Conservation (phyloP, 2,888 invertebrate genomes). For the Drosophila gaucha region DNA sequence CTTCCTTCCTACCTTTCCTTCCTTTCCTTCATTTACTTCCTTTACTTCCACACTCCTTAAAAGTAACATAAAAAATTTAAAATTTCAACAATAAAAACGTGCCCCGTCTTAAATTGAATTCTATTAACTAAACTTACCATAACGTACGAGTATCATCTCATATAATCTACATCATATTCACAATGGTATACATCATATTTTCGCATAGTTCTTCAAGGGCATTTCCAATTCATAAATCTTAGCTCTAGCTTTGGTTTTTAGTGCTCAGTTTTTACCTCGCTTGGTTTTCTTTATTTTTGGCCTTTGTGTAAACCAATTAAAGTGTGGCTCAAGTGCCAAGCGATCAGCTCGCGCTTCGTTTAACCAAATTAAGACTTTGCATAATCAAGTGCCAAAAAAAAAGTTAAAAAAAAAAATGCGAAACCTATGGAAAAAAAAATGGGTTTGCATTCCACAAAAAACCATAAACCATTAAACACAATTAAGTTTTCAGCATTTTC, state of each 20-base stretch:
- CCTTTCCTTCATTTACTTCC: too few relatives aligned
- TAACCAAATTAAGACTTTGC: constrained; percentile 72
- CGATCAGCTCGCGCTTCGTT: constrained; percentile 17
- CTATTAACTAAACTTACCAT: too few relatives aligned
- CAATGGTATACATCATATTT: not conserved
- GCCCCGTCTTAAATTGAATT: too few relatives aligned
- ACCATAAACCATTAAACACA: constrained; percentile 60
- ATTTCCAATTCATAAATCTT: constrained; percentile 1
- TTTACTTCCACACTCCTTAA: too few relatives aligned
- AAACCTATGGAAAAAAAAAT: too few relatives aligned
- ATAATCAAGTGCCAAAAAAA: constrained; percentile 61
- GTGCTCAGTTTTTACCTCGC: not conserved
- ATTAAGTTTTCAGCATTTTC: constrained; percentile 61
- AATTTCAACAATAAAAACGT: too few relatives aligned
- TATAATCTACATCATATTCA: not conserved
- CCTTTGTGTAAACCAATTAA: constrained; percentile 44
- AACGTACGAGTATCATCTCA: too few relatives aligned
- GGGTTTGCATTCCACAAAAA: constrained; percentile 28
- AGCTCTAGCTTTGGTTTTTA: not conserved
- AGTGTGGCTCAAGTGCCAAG: constrained; percentile 30
- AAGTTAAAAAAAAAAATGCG: constrained; percentile 9
- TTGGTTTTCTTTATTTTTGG: constrained; percentile 22
- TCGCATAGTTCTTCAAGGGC: not conserved
- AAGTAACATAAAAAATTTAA: too few relatives aligned
- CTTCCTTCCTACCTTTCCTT: too few relatives aligned